These are phyloP conservation scores for Lucilia cuprina DNA, from an alignment of 1,140 invertebrate genomes.

Conservation along the genomic window DNA sequence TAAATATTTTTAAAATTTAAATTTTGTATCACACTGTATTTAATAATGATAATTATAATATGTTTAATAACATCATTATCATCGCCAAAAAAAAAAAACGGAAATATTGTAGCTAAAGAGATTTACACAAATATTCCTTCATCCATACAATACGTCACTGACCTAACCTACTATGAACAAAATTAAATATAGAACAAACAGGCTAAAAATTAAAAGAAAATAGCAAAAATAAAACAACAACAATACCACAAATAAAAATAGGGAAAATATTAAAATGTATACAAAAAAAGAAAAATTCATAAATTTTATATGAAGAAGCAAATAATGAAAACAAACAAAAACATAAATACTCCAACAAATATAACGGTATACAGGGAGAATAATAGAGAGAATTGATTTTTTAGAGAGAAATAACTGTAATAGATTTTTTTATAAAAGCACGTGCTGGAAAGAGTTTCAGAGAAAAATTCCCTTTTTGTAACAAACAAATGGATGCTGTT, in stretches of 20 bases:
- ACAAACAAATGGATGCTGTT: not conserved
- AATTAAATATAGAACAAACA: slow-evolving; percentile 30
- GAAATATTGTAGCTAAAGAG: not conserved
- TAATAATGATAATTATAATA: no score
- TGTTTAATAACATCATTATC: no score
- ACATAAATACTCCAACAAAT: not conserved
- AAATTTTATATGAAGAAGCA: not conserved
- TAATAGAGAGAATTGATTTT: not conserved
- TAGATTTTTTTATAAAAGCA: not conserved
- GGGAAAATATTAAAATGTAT: not conserved
- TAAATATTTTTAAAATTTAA: no score
- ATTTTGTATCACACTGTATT: no score
- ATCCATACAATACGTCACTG: slow-evolving; percentile 22
- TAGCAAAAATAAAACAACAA: not conserved
- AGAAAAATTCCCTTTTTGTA: slow-evolving; percentile 13
- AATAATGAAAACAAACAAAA: not conserved
- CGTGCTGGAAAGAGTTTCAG: not conserved
- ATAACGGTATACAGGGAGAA: not conserved
- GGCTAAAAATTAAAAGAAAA: not conserved
- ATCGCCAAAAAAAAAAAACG: not conserved
- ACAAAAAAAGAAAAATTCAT: not conserved
- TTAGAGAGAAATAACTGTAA: not conserved
- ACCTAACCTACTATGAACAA: slow-evolving; percentile 19
- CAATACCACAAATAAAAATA: not conserved
- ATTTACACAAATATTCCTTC: not conserved